Evolutionary conservation across 2,888 invertebrate genomes (phyloP), one percentile per base, ranked within the genome.

Genomic region (Meganola albula): DNA sequence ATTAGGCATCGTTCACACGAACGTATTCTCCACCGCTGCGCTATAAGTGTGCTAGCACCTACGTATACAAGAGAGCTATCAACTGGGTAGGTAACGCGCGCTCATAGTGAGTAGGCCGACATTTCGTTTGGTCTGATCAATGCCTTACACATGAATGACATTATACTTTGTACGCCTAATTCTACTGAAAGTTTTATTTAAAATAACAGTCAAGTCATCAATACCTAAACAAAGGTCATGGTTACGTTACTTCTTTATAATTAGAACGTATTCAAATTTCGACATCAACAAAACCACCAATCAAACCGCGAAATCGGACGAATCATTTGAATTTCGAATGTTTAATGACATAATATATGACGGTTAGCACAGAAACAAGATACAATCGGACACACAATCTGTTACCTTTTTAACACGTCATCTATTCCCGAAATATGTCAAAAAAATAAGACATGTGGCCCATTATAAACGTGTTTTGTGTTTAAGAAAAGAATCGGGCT

Each of bases 371-470:
- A 53, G 62, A 70, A 70, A 73, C 68, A 63, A 62, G 65, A 69
- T 61, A 67, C 61, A 32, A 55, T 36, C 49, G 46, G 48, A 44
- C 53, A 50, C 57, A 65, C 74, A 69, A 74, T 75, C 71, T 70
- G 76, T 77, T 71, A 77, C 73, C 77, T 79, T 83, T 83, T 85
- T 85, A 84, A 83, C 83, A 83, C 82, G 72, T 84, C 82, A 82
- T 83, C 74, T 74, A 78, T 83, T 82, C 74, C 62, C 62, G 60
- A 75, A 75, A 70, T 67, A 60, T 57, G 51, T 70, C 67, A 67
- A 70, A 74, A 66, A 57, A 57, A 45, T 45, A 58, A 66, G 67
- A 74, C 75, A 78, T 77, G 75, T 74, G 78, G 63, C 50, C 78
- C 74, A 74, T 82, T 83, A 78, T 75, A 63, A 70, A 67, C 63